Base-by-base conservation (phyloP, 1,140 invertebrate genomes). In the Lethrus apterus region DNA sequence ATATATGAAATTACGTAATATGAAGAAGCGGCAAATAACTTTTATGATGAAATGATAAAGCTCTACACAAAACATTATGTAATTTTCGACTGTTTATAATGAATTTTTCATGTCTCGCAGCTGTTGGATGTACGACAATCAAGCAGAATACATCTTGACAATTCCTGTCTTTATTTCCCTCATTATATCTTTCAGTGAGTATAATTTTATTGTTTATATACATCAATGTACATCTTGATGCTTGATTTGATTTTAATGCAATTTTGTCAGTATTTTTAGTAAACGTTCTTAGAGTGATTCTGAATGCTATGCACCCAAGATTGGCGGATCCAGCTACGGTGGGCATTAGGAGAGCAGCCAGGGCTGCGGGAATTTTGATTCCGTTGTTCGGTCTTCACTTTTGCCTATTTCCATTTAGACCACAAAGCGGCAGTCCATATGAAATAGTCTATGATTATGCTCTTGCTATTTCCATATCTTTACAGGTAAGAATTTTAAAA, bases 201-300 rank as follows among this genome's bases (percentile, higher is more conserved):
- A n/a, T n/a, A n/a, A n/a, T n/a, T n/a, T n/a, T n/a, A 48, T 47
- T 9, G 14, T 33, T 33, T 33, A 33, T 17, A 4, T 9, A 33
- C 18, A 14, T 2, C 5, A 4, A 15, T 9, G 11, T 36, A 5
- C 18, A 10, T 10, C 17, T 18, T 36, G 4, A 8, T 20, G 10
- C 2, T 20, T 8, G 9, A 20, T 20, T 20, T 21, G 19, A 4
- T 36, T 8, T 14, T 18, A n/a, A 11, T 15, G 5, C 5, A 17
- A 17, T 79, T 11, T 84, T 83, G 69, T 58, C 82, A 63, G 74
- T 89, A 15, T 93, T 93, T 62, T 74, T 93, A 7, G 78, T 87
- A 56, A 91, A 91, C 67, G 89, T 92, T 29, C 78, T 92, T 23
- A 72, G 86, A 18, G 84, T 92, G 0, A 74, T 93, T 14, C 70